phyloP scores from a whole-genome alignment of 2,113 vertebrate genomes.

The Tretioscincus oriximinensis region DNA sequence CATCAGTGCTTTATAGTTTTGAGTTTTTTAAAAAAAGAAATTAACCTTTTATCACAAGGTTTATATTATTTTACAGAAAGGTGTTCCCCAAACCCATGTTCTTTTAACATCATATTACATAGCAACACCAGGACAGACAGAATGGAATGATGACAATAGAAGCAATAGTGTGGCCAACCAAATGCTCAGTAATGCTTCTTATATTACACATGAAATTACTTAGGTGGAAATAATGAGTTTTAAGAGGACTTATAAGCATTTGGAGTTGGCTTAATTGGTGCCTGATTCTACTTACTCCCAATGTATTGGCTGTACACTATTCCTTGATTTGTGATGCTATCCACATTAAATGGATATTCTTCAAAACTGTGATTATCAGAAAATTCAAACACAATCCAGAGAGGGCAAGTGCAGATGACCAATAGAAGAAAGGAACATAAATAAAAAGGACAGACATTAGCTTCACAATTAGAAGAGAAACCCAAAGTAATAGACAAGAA shows the following conservation, averaged over 20 bases:
- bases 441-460: constrained; percentile 45
- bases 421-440: constrained; percentile 23
- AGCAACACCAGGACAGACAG: neutral
- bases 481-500: constrained; percentile 73
- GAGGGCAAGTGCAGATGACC: constrained; percentile 46
- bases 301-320: neutral
- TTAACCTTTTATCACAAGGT: neutral
- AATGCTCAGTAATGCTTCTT: neutral
- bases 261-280: neutral
- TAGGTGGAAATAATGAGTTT: too few species aligned
- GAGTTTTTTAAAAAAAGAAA: neutral
- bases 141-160: neutral
- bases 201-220: neutral
- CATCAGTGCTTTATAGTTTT: neutral
- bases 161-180: neutral
- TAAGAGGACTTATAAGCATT: neutral
- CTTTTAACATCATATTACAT: neutral
- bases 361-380: constrained; percentile 7
- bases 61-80: neutral
- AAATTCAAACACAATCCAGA: constrained; percentile 28
- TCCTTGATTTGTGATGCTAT: neutral
- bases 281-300: neutral
- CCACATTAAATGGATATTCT: constrained; percentile 12
- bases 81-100: neutral
- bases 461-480: constrained; percentile 57